These are phyloP conservation scores for Gastrophryne carolinensis DNA, from an alignment of 2,797 vertebrate genomes.

Conservation along the genomic window DNA sequence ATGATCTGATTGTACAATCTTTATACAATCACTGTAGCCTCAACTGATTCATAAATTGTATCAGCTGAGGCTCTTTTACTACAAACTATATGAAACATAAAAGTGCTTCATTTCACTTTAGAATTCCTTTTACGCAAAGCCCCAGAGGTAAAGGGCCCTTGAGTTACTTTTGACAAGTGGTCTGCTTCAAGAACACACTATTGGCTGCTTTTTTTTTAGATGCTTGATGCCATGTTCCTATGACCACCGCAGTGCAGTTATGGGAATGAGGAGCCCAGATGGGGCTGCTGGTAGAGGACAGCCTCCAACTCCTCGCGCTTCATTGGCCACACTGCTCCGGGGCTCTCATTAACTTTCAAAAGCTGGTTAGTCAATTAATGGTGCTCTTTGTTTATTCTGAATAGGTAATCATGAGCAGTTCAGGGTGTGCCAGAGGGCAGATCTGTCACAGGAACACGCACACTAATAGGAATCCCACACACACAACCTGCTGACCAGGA, in stretches of 20 bases:
- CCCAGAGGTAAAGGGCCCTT: too few species aligned
- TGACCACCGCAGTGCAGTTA: too few species aligned
- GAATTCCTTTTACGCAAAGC: too few species aligned
- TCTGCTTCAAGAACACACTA: too few species aligned
- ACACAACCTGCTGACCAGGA: not conserved
- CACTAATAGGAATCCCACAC: conserved; percentile 23
- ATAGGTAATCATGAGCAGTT: conserved; percentile 19
- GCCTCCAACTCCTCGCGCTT: not conserved
- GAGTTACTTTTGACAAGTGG: too few species aligned
- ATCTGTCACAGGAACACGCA: conserved; percentile 9
- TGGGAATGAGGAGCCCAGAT: not conserved
- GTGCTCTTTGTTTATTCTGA: conserved; percentile 44
- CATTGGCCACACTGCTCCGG: not conserved
- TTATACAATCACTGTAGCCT: too few species aligned
- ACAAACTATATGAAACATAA: too few species aligned
- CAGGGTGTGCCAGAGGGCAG: conserved; percentile 16
- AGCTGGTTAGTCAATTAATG: conserved; percentile 57
- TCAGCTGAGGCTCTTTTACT: too few species aligned
- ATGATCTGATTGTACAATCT: too few species aligned
- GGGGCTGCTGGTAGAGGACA: not conserved
- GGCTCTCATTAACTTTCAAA: conserved; percentile 57
- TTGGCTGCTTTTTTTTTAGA: not conserved
- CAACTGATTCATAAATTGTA: too few species aligned
- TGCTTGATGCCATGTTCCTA: too few species aligned
- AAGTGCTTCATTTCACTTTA: too few species aligned